These are phyloP conservation scores for Oscheius myriophilus DNA, from an alignment of 2,888 invertebrate species.

Conservation along the genomic window DNA sequence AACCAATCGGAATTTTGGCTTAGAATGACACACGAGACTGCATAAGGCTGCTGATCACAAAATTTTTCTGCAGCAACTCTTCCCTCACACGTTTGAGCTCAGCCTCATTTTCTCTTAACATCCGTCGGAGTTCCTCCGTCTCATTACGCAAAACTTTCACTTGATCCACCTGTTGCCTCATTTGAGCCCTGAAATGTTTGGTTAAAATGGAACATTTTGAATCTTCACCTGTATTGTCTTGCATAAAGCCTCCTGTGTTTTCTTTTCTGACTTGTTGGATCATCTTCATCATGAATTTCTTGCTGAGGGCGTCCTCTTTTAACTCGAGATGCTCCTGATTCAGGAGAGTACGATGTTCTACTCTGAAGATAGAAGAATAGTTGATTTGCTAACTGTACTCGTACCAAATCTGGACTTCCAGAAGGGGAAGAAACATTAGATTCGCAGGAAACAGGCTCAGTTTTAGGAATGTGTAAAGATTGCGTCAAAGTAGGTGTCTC, in stretches of 20 bases:
- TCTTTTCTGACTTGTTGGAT: conserved; percentile 54
- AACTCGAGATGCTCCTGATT: conserved; percentile 9
- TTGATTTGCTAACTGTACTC: too few relatives aligned
- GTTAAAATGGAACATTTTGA: conserved; percentile 1
- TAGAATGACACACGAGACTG: too few relatives aligned
- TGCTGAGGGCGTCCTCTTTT: conserved; percentile 57
- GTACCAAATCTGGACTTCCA: conserved; percentile 16
- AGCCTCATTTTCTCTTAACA: conserved; percentile 32
- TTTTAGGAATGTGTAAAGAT: not conserved
- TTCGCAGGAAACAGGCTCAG: conserved; percentile 8
- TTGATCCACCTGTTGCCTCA: conserved; percentile 53
- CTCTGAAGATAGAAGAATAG: conserved; percentile 3
- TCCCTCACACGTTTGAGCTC: conserved; percentile 26
- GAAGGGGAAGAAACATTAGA: conserved; percentile 19
- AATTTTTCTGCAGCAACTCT: conserved; percentile 34
- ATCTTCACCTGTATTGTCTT: conserved; percentile 43
- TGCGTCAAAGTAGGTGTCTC: not conserved
- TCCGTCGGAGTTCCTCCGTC: conserved; percentile 39
- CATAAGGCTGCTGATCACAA: conserved; percentile 31
- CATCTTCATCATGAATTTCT: conserved; percentile 49
- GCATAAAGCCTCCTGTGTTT: conserved; percentile 52
- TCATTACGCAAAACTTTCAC: conserved; percentile 45
- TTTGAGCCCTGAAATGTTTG: conserved; percentile 14
- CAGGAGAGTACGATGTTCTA: conserved; percentile 14
- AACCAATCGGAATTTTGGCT: too few relatives aligned